Conservation (phyloP, 2,113 vertebrate species). For the Catagonus wagneri region DNA sequence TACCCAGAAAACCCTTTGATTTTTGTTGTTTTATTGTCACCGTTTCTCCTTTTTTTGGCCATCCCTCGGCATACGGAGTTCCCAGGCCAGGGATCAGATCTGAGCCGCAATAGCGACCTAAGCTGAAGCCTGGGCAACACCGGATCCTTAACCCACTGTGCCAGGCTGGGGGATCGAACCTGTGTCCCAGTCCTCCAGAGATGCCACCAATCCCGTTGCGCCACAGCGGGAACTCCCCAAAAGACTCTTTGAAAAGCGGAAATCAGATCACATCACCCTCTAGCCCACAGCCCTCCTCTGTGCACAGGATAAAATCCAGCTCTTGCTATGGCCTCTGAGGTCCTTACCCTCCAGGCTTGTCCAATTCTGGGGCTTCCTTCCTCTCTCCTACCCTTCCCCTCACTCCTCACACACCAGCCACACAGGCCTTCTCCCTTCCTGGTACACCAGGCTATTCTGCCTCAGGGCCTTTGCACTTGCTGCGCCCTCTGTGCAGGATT, state of each 20-base stretch:
- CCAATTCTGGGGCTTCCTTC: background rate
- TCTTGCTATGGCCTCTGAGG: background rate
- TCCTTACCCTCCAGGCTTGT: fast-evolving
- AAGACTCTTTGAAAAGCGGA: background rate
- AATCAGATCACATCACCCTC: background rate
- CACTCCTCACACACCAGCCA: background rate
- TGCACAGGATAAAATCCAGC: background rate
- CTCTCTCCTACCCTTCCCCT: background rate
- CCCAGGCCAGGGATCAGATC: no score
- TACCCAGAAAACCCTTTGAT: background rate
- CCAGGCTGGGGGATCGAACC: no score
- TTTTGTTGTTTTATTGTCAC: no score
- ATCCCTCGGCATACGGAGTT: no score
- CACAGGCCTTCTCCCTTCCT: background rate
- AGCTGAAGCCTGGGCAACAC: no score
- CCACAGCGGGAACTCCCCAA: background rate
- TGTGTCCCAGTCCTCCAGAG: no score
- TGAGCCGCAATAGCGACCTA: no score
- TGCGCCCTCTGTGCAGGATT: background rate
- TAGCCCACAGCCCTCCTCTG: background rate
- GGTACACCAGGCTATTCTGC: background rate
- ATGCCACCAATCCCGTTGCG: no score
- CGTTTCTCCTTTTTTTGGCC: no score
- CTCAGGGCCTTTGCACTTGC: background rate
- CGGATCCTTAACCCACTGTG: no score